Evolutionary conservation across 1,140 invertebrate genomes (phyloP).

Genomic region (Drosophila nigrodunni): DNA sequence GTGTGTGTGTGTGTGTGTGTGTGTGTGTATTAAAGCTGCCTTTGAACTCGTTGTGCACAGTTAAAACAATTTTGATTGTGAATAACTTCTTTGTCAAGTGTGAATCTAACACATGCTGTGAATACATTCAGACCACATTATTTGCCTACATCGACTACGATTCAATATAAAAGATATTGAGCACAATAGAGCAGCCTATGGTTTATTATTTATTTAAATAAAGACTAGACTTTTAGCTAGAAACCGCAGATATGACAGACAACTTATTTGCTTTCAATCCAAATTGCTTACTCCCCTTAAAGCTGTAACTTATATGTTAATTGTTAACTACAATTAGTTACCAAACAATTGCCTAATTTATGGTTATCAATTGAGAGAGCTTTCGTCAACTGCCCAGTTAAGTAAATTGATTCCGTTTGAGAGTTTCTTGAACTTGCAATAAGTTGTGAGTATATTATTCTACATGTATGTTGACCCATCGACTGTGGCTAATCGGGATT

Average conservation of each 20-base stretch:
- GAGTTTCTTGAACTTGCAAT: constrained; percentile 32
- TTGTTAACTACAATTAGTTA: too few species aligned
- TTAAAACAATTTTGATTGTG: constrained; percentile 65
- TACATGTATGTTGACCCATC: background rate
- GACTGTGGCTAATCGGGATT: constrained; percentile 24
- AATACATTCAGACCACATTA: constrained; percentile 27
- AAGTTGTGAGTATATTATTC: background rate
- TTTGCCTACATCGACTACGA: background rate
- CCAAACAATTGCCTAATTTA: background rate
- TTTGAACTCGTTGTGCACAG: constrained; percentile 38
- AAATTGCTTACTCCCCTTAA: too few species aligned
- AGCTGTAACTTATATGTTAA: too few species aligned
- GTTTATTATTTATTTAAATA: too few species aligned
- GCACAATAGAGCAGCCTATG: too few species aligned
- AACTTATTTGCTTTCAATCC: too few species aligned
- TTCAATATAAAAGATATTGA: background rate
- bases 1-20: background rate
- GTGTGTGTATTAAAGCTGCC: constrained; percentile 23
- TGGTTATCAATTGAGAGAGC: background rate
- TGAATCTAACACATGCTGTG: constrained; percentile 23
- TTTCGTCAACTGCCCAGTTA: background rate
- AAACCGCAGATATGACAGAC: too few species aligned
- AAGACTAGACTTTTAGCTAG: too few species aligned
- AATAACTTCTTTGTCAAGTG: constrained; percentile 37
- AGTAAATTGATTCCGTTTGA: constrained; percentile 24